Conservation (phyloP, 1,140 invertebrate species). For the Apis mellifera region DNA sequence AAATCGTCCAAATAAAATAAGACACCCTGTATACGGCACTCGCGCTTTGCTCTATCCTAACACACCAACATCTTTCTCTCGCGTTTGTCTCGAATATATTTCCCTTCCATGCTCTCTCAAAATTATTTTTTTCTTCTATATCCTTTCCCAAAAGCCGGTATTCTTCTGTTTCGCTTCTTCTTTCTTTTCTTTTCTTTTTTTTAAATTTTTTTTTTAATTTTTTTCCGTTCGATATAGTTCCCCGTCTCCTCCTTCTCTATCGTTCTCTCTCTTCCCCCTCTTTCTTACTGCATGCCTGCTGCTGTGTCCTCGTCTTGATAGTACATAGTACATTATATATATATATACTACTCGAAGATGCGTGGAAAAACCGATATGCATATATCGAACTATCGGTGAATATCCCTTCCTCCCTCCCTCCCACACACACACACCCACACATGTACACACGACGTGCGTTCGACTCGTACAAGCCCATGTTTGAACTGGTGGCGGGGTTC, state of each 20-base stretch:
- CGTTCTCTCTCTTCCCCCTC: slow-evolving; percentile 27
- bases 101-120: neutral
- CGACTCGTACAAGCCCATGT: slow-evolving; percentile 67
- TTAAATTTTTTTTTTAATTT: too few species aligned
- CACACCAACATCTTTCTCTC: neutral
- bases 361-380: slow-evolving; percentile 53
- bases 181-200: neutral
- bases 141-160: neutral
- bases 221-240: neutral
- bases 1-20: too few species aligned
- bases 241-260: neutral
- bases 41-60: neutral
- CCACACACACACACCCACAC: slow-evolving; percentile 31
- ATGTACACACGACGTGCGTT: slow-evolving; percentile 49
- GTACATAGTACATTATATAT: slow-evolving; percentile 54
- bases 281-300: slow-evolving; percentile 70
- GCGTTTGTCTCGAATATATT: neutral
- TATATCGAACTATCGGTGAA: slow-evolving; percentile 41
- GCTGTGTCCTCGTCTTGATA: slow-evolving; percentile 70
- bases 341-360: slow-evolving; percentile 52
- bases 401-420: slow-evolving; percentile 12
- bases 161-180: neutral
- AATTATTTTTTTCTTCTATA: neutral
- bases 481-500: slow-evolving; percentile 65
- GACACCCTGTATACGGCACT: neutral